Evolutionary conservation across 1,140 invertebrate genomes (phyloP), one percentile per base, ranked within the genome.

Genomic region (Zaprionus inermis): DNA sequence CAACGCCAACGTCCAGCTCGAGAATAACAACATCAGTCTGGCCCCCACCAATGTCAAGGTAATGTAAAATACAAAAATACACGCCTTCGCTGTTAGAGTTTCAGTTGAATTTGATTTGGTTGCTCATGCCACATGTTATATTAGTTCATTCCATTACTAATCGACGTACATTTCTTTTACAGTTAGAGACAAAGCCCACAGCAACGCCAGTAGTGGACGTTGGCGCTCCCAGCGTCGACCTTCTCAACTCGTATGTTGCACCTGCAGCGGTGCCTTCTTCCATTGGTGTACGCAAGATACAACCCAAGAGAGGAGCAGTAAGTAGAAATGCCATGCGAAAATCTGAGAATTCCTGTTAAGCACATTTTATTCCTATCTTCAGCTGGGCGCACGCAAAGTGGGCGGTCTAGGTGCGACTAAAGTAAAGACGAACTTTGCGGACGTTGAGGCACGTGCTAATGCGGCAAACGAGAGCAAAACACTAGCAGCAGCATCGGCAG

Each of bases 381-480:
- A 92, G 91, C 81, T 98, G 66, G 97, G 97, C 12, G 95, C 94
- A 30, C 78, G 82, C 0, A 98, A 98, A 90, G 98, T 97, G 92
- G 95, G 94, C 46, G 97, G 98, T 2, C 92, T 99, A n/a, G 98
- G 98, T 63, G 99, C 98, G n/a, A 98, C 98, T 63, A 97, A 97
- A 93, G 97, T 99, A 6, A 97, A 96, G 82, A 95, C 96, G 12
- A 98, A 99, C 93, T 99, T 99, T 93, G 96, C 96, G n/a, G 98
- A 99, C 86, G 95, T 99, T 51, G 98, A 99, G 93, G 95, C 95
- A 81, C 96, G 97, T 89, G 97, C 97, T 0, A 95, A 96, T 76
- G 94, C 97, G 76, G 94, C 95, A 30, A 97, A 97, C 92, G 95
- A 97, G 91, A 77, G 76, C 32, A 95, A 95, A 86, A 93, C 94